Evolutionary conservation across 2,797 vertebrate species (phyloP), one percentile per base, ranked within the genome.

Genomic region (Enteromius argenteus): DNA sequence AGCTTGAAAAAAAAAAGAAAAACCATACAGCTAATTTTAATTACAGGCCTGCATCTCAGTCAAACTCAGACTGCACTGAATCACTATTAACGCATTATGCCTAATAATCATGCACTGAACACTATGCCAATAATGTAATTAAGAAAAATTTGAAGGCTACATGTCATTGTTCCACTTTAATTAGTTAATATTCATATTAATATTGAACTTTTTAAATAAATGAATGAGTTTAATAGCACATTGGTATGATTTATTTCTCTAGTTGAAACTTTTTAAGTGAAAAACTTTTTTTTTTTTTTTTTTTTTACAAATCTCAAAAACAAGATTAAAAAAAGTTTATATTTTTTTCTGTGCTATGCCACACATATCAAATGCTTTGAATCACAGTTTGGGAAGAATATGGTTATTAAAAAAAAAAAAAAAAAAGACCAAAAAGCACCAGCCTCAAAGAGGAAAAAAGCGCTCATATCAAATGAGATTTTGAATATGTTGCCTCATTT

Each of bases 11-110:
- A 75, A 75, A 23, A 46, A 27, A 15, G 1, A 37, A 78, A 78
- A 62, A 62, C 0, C 15, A 10, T 19, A 44, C 58, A 78, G 76
- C 39, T 64, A 44, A 78, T 78, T 78, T 78, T 64, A 78, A 78
- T 78, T 78, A 64, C 23, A 78, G 58, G 56, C 74, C 74, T 60
- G 53, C 17, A 78, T 78, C 58, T 17, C 56, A 78, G 53, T 62
- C 75, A 78, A 78, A 78, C n/a, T 39, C 74, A 64, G 39, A 64
- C n/a, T 64, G 23, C 39, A 30, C 58, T 64, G 49, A 75, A 75
- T 75, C 15, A 13, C 76, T 46, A 64, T 78, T 78, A 78, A 64
- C 13, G 23, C 58, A 64, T 64, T 44, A 62, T 64, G 44, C 64
- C 58, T 64, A 78, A 64, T 78, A 78, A 78, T 64, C 27, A 78